phyloP scores from a whole-genome alignment of 2,113 vertebrate genomes.

The Patagioenas fasciata region DNA sequence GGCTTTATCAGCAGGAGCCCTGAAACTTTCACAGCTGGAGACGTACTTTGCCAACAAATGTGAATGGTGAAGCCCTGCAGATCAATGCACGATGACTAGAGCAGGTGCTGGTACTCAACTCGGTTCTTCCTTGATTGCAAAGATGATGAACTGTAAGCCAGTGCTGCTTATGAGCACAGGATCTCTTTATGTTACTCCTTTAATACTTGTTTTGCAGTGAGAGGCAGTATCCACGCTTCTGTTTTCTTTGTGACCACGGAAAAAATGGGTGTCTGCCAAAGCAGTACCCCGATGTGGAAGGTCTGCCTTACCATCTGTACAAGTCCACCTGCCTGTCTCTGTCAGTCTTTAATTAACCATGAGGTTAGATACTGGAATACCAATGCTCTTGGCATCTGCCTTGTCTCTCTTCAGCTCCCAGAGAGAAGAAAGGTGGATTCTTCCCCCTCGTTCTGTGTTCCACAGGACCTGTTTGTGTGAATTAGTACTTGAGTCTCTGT shows the following conservation, averaged over 20 bases:
- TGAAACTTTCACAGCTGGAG: conserved; percentile 16
- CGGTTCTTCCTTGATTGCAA: background rate
- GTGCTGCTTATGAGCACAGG: background rate
- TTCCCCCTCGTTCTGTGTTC: background rate
- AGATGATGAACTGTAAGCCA: background rate
- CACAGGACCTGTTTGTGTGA: background rate
- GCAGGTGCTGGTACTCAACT: background rate
- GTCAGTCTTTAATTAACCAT: background rate
- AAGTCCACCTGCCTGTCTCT: background rate
- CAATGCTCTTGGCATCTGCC: background rate
- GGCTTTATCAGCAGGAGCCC: background rate
- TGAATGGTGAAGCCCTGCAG: background rate
- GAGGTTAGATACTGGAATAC: background rate
- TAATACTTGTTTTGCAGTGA: background rate
- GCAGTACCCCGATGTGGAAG: background rate
- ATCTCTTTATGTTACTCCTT: background rate
- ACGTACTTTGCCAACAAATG: background rate
- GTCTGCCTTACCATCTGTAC: background rate
- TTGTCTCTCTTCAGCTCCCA: background rate
- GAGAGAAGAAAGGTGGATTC: background rate
- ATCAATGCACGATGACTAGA: background rate
- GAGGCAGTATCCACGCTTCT: background rate
- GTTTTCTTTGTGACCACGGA: background rate
- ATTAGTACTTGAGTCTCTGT: rapidly evolving
- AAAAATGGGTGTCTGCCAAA: background rate